phyloP scores from a whole-genome alignment of 2,888 invertebrate genomes.

The Corythucha ciliata region DNA sequence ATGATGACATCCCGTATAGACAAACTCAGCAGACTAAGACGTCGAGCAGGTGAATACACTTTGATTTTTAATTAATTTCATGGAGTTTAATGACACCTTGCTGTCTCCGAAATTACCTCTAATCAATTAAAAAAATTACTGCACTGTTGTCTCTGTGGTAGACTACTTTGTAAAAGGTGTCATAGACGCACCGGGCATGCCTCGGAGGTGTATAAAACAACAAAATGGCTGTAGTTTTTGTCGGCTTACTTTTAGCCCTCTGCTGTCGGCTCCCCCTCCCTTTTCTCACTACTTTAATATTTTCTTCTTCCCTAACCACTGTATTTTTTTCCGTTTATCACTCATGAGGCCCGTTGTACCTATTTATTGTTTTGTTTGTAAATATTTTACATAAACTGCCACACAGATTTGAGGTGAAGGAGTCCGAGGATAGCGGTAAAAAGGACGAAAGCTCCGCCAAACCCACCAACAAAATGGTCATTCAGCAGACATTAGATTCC shows the following conservation, averaged over 20 bases:
- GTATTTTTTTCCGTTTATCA: too few relatives aligned
- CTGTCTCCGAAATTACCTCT: not conserved
- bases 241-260: constrained; percentile 25
- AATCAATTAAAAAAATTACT: not conserved
- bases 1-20: constrained; percentile 30
- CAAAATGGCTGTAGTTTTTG: constrained; percentile 23
- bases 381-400: constrained; percentile 19
- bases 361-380: constrained; percentile 23
- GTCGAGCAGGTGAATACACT: constrained; percentile 27
- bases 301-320: too few relatives aligned
- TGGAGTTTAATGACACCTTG: not conserved
- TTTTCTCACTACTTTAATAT: constrained; percentile 14
- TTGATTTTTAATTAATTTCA: constrained; percentile 6
- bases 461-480: too few relatives aligned
- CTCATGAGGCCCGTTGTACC: too few relatives aligned
- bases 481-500: too few relatives aligned
- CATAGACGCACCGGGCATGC: constrained; percentile 27
- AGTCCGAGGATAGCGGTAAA: constrained; percentile 21
- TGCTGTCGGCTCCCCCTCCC: constrained; percentile 21
- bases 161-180: constrained; percentile 21
- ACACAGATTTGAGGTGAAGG: constrained; percentile 26
- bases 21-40: constrained; percentile 28
- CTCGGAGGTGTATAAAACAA: not conserved
- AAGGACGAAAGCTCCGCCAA: constrained; percentile 15
- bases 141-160: not conserved